Evolutionary conservation across 2,113 vertebrate genomes (phyloP).

Genomic region (Nothoprocta perdicaria): DNA sequence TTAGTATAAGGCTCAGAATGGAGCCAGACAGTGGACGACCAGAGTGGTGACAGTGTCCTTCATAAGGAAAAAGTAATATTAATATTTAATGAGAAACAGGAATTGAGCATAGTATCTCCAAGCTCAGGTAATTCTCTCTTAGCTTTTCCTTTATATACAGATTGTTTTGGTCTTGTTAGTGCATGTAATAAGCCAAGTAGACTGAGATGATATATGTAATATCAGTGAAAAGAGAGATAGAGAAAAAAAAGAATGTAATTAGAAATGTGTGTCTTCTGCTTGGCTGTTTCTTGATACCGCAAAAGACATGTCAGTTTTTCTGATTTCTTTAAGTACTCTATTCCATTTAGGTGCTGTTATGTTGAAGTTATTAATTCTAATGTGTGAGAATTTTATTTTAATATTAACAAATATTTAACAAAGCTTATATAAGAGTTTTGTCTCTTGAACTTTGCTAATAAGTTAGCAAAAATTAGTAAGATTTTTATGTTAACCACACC

Average conservation of each 20-base stretch:
- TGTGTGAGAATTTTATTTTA: not conserved
- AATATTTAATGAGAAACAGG: not conserved
- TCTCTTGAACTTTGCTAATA: not conserved
- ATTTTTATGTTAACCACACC: not conserved
- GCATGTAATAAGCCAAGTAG: not conserved
- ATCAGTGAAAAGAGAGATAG: not conserved
- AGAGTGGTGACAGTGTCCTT: fast-evolving
- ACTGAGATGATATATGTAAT: not conserved
- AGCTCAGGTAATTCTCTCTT: not conserved
- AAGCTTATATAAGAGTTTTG: not conserved
- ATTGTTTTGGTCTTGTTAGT: not conserved
- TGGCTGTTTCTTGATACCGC: not conserved
- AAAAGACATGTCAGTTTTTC: not conserved
- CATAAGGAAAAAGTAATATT: not conserved
- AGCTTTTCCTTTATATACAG: not conserved
- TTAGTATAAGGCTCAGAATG: not conserved
- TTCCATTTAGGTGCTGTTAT: not conserved
- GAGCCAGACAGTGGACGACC: not conserved
- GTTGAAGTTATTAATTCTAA: not conserved
- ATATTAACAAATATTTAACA: not conserved
- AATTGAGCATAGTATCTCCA: not conserved
- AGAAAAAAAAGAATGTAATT: not conserved
- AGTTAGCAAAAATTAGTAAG: not conserved
- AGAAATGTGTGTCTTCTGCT: not conserved
- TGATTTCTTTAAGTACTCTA: not conserved